Base-by-base conservation (phyloP, 2,113 vertebrate species). In the Chinchilla lanigera region DNA sequence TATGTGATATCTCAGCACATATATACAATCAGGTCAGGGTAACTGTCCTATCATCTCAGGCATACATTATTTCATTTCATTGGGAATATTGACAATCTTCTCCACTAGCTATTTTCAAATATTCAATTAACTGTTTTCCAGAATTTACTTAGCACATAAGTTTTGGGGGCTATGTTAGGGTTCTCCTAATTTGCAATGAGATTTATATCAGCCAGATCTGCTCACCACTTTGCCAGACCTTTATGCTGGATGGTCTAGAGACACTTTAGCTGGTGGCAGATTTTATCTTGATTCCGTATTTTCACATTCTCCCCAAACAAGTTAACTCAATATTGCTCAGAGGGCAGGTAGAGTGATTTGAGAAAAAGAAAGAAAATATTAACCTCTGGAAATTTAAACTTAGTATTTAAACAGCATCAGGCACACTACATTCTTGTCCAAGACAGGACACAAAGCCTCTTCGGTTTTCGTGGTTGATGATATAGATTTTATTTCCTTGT, bases 401-500 rank as follows among this genome's bases (percentile, higher is more conserved):
- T 33, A 87, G 28, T 75, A 95, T 22, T 86, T 41, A 35, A 13
- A 56, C 12, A 86, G n/a, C 3, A 33, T 44, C 86, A 93, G 30
- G 28, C 41, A 7, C 0, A 56, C 38, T 20, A 7, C 5, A 89
- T 75, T 92, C 3, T 85, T 75, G 50, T 58, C 8, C 13, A 96
- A 89, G 20, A 9, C 14, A 75, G 8, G 30, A 86, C 86, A 88
- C 9, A 89, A 89, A 44, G 12, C 4, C 44, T 58, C 11, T 11
- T 5, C 20, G 93, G 35, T 90, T 94, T 93, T 86, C 78, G 26
- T 73, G 26, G 38, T 28, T 85, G 30, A 54, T 96, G 69, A 97
- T 92, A 83, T 38, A 50, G 16, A 89, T 67, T 82, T 95, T 22
- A 41, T 38, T 78, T 95, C 11, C 81, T 60, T 93, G 41, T 75